Evolutionary conservation across 2,113 vertebrate species (phyloP), one percentile per base, ranked within the genome.

Genomic region (Sminthopsis crassicaudata): DNA sequence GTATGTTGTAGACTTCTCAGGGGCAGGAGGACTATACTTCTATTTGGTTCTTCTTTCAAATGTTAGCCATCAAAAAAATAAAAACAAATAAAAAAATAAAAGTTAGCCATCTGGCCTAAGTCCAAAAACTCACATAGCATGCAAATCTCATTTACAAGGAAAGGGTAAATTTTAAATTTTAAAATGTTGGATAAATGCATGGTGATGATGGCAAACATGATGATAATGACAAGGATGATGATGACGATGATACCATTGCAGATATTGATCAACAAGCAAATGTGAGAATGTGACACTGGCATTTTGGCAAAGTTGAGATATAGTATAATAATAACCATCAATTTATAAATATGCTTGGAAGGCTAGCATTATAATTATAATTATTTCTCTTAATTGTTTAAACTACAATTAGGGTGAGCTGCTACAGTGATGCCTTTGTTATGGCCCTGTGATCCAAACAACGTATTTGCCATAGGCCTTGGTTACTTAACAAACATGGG

Each of bases 401-500:
- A 48, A 55, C 57, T 54, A 4, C 46, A 92, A 84, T 51, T 90
- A 42, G 36, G 4, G 25, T 52, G 46, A 53, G 16, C 22, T 53
- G 7, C 53, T 51, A 48, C 8, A 5, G 3, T 46, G 16, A 27
- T 9, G 10, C 55, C 55, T 88, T 53, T 36, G 12, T 88, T 88
- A 11, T 46, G 36, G 24, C 26, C 23, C 55, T 57, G 30, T n/a
- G 36, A 12, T n/a, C 54, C 89, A 50, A 93, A 25, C 67, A 24
- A 46, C 7, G 1, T 9, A 50, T 30, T 90, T 51, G 6, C 1
- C 36, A 76, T 76, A n/a, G 25, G 5, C 10, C 54, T 67, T 46
- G 67, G 46, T 30, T 93, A 94, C 53, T 24, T 54, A 42, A 94
- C 94, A 94, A 24, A 36, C 46, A 89, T 42, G 19, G 14, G n/a